These are phyloP conservation scores for Frieseomelitta varia DNA, from an alignment of 1,140 invertebrate genomes.

Conservation along the genomic window DNA sequence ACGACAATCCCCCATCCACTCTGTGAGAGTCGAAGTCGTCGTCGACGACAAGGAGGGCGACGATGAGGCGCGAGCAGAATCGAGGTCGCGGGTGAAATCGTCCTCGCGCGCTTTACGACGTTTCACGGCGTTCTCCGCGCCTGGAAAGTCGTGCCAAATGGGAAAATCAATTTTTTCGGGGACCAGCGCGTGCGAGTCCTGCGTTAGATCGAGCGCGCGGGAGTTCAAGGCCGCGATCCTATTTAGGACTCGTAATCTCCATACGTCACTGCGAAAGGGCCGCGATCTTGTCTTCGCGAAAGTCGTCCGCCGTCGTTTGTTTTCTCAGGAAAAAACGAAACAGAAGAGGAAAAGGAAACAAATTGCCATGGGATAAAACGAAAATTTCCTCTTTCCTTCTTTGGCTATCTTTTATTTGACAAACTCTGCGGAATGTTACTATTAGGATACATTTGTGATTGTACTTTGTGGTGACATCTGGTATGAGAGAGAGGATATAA, in stretches of 20 bases:
- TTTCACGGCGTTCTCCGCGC: conserved; percentile 39
- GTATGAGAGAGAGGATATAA: no score
- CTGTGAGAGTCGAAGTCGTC: conserved; percentile 23
- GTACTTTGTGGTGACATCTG: no score
- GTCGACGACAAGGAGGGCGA: conserved; percentile 29
- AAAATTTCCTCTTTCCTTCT: no score
- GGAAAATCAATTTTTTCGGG: conserved; percentile 30
- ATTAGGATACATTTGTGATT: no score
- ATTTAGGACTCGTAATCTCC: not conserved
- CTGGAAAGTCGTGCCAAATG: conserved; percentile 34
- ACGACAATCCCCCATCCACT: conserved; percentile 44
- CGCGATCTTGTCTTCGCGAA: not conserved
- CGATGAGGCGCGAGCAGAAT: conserved; percentile 58
- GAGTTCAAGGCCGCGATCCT: conserved; percentile 45
- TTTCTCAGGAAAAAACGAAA: no score
- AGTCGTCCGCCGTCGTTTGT: no score
- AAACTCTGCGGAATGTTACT: not conserved
- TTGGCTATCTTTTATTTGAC: no score
- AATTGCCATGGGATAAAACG: not conserved
- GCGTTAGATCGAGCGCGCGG: not conserved
- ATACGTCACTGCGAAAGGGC: not conserved
- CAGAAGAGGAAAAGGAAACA: not conserved
- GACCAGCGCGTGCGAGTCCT: conserved; percentile 13
- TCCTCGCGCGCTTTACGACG: conserved; percentile 39
- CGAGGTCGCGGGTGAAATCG: conserved; percentile 57